Conservation (phyloP, 2,113 vertebrate species). For the Ammodytes dubius region DNA sequence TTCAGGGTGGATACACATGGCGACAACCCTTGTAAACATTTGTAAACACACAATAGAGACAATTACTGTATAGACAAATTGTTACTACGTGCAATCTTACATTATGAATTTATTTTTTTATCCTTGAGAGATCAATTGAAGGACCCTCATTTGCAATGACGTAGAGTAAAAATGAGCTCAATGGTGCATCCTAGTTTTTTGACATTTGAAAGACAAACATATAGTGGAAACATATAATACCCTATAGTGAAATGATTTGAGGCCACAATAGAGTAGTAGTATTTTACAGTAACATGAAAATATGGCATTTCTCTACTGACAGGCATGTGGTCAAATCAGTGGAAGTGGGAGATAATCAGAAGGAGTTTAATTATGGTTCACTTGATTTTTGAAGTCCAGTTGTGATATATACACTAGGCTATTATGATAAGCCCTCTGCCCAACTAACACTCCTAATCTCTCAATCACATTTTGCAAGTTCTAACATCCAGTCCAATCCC, state of each 20-base stretch:
- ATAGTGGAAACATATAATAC: neutral
- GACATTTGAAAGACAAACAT: neutral
- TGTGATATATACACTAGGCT: neutral
- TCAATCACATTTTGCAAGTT: neutral
- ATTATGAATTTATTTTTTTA: neutral
- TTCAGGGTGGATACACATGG: neutral
- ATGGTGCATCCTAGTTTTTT: neutral
- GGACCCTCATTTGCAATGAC: no score
- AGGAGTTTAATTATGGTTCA: neutral
- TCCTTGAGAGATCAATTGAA: no score
- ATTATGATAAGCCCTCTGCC: neutral
- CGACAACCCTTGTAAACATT: no score
- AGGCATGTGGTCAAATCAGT: neutral
- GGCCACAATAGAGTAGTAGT: neutral
- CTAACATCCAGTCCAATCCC: slow-evolving; percentile 6
- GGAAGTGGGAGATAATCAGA: neutral
- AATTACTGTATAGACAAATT: neutral
- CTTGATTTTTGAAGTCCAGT: neutral
- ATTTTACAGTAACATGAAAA: neutral
- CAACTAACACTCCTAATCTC: neutral
- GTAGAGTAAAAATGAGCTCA: no score
- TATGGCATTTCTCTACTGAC: neutral
- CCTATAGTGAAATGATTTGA: neutral
- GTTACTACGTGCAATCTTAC: neutral
- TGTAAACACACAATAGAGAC: neutral